A percentile compares a stretch with the other conserved stretches of the same genome.
phyloP scores from a whole-genome alignment of 1,140 invertebrate genomes.

The Trichonephila clavipes region DNA sequence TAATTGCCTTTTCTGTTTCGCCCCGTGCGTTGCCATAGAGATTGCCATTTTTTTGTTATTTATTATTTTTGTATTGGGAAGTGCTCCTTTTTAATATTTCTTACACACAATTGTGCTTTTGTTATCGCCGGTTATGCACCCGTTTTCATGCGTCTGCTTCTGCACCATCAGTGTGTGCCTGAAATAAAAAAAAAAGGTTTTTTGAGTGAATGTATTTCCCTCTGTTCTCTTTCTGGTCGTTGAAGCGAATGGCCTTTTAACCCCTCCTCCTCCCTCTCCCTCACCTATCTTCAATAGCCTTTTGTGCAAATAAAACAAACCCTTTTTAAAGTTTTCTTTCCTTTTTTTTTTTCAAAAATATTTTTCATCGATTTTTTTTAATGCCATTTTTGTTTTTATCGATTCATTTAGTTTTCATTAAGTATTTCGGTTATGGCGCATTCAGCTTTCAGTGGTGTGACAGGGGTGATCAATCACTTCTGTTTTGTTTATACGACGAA shows the following conservation, averaged over 20 bases:
- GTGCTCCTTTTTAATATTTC: slow-evolving; percentile 53
- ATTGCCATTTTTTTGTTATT: slow-evolving; percentile 25
- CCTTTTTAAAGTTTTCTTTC: too few relatives aligned
- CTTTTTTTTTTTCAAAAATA: too few relatives aligned
- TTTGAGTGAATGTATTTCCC: not conserved
- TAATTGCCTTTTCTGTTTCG: slow-evolving; percentile 69
- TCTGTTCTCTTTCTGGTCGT: not conserved
- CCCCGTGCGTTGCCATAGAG: slow-evolving; percentile 53
- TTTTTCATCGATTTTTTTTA: too few relatives aligned
- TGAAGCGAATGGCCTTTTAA: not conserved
- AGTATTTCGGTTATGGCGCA: too few relatives aligned
- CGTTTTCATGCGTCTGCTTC: slow-evolving; percentile 28
- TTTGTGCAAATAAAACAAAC: not conserved
- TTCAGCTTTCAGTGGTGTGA: too few relatives aligned
- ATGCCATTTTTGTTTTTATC: too few relatives aligned
- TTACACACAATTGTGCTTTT: slow-evolving; percentile 59
- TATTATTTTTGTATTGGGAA: not conserved
- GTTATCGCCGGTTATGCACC: slow-evolving; percentile 50
- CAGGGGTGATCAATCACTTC: too few relatives aligned
- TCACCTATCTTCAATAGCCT: not conserved
- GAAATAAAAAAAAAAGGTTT: not conserved
- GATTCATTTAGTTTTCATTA: too few relatives aligned
- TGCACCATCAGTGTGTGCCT: not conserved
- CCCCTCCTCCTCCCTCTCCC: not conserved
- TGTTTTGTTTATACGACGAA: too few relatives aligned